These are phyloP conservation scores for Oryzias woworae DNA, from an alignment of 2,113 vertebrate genomes.

Conservation along the genomic window DNA sequence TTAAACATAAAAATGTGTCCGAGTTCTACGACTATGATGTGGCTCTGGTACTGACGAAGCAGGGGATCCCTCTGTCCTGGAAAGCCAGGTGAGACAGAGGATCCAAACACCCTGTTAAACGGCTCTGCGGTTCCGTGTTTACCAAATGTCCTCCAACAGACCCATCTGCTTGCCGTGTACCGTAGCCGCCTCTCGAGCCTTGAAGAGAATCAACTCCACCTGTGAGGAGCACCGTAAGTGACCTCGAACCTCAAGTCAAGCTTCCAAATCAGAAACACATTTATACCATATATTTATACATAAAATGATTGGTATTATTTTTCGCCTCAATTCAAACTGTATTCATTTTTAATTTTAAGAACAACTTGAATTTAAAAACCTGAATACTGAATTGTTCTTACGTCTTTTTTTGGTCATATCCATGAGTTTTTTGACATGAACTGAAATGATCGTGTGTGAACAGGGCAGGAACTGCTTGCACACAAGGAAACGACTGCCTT, in stretches of 20 bases:
- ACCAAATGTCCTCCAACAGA: constrained; percentile 36
- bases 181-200: constrained; percentile 63
- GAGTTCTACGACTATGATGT: constrained; percentile 90
- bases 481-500: constrained; percentile 46
- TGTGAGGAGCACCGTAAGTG: constrained; percentile 71
- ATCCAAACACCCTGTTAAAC: too few relatives aligned
- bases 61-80: constrained; percentile 56
- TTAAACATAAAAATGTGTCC: constrained; percentile 62
- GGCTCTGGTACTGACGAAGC: constrained; percentile 74
- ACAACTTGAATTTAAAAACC: too few relatives aligned
- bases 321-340: too few relatives aligned
- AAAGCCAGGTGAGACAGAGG: constrained; percentile 70
- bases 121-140: not conserved
- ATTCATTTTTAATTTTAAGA: too few relatives aligned
- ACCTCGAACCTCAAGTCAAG: constrained; percentile 1
- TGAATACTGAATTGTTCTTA: too few relatives aligned
- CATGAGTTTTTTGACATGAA: too few relatives aligned
- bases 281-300: not conserved
- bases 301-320: not conserved
- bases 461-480: constrained; percentile 60
- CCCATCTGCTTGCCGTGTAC: constrained; percentile 77
- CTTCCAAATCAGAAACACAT: too few relatives aligned
- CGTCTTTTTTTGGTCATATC: too few relatives aligned
- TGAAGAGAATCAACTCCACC: constrained; percentile 65
- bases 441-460: not conserved